Evolutionary conservation across 2,888 invertebrate species (phyloP).

Genomic region (Noctua pronuba): DNA sequence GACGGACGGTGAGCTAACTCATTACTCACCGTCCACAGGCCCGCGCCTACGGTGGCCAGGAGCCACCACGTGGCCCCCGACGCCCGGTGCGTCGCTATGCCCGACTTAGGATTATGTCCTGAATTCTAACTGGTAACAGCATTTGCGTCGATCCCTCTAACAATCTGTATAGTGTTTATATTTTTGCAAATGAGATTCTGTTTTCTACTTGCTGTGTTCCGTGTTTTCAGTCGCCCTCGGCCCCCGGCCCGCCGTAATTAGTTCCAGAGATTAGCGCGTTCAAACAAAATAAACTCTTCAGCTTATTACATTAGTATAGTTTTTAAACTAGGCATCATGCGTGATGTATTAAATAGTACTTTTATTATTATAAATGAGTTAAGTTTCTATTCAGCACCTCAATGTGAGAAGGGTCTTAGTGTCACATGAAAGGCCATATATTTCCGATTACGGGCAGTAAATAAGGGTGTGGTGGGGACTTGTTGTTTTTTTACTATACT

Average conservation of each 20-base stretch:
- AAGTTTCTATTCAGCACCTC: background rate
- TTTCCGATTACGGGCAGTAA: constrained; percentile 27
- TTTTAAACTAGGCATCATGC: background rate
- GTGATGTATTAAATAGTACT: background rate
- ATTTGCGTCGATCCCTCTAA: background rate
- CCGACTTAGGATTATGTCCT: no score
- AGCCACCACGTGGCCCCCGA: no score
- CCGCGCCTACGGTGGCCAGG: no score
- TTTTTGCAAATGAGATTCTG: no score
- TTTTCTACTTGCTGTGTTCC: background rate
- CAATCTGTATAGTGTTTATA: no score
- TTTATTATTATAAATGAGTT: background rate
- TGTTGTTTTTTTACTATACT: constrained; percentile 23
- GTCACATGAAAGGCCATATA: constrained; percentile 11
- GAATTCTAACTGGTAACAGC: background rate
- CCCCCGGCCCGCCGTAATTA: background rate
- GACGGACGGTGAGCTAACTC: no score
- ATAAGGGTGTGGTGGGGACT: constrained; percentile 3
- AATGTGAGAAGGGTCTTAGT: background rate
- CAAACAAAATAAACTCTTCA: no score
- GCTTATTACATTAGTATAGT: background rate
- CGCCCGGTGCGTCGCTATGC: no score
- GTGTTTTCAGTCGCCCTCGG: background rate
- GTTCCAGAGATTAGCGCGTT: background rate
- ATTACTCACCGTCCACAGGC: no score